Evolutionary conservation across 35 echinoderm and acorn worm species (phyloP), one percentile per base, ranked within the genome.

Genomic region (Holothuria glaberrima): DNA sequence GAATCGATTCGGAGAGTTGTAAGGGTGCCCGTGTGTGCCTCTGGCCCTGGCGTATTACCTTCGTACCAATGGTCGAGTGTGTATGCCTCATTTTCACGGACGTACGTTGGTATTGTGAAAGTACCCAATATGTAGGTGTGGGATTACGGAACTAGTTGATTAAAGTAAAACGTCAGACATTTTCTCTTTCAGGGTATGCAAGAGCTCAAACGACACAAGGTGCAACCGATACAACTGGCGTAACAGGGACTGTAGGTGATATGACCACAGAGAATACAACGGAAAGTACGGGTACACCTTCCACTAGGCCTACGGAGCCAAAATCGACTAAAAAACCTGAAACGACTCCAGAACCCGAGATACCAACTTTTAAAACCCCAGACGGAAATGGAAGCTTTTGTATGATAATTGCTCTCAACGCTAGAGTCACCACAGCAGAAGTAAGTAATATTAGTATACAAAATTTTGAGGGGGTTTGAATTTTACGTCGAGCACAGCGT

Each of bases 121-220:
- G n/a, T n/a, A n/a, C n/a, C n/a, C n/a, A n/a, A n/a, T n/a, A n/a
- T n/a, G n/a, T n/a, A n/a, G n/a, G n/a, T n/a, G n/a, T n/a, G n/a
- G n/a, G n/a, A n/a, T n/a, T n/a, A n/a, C 36, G 36, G 7, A 41
- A 41, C 7, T 41, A 41, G 7, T 41, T 41, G 36, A 41, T 41
- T 41, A 7, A 41, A 41, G 7, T 41, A 41, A 41, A 41, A 41
- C 36, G 36, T 4, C 7, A 41, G 5, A 14, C 12, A 14, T 75
- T 75, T 75, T 75, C 12, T 75, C 71, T 48, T 7, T 2, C 71
- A 75, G 71, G 71, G 34, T 75, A 38, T 75, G 71, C 16, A 38
- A 45, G 22, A 9, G 10, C 71, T 32, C 9, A 26, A 38, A 45
- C 33, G 4, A 38, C 32, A 38, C 4, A 5, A n/a, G 74, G 1